Evolutionary conservation across 2,888 invertebrate genomes (phyloP), one percentile per base, ranked within the genome.

Genomic region (Cerceris ruficornis): DNA sequence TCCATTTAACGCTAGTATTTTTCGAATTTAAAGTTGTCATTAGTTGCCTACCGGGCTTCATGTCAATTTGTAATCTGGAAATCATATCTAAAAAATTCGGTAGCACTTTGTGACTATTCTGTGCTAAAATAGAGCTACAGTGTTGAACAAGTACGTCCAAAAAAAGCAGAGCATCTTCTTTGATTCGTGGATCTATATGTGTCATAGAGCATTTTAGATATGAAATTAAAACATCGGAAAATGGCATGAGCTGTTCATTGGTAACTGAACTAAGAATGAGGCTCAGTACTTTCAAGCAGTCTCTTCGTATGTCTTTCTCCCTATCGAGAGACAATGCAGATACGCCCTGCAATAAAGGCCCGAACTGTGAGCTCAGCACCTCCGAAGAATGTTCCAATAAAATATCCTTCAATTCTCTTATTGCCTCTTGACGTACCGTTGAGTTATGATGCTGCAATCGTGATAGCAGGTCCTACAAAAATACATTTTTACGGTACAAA

Each of bases 181-280:
- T 97, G 78, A 98, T 95, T 64, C 94, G 93, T 11, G 94, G 94
- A 90, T 96, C 95, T 75, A 98, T 96, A 88, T 98, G 97, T 0
- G 98, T 98, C 97, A 98, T 97, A 0, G 97, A 96, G 93, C 98
- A 98, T 67, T 96, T 94, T 60, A 98, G 92, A 91, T 97, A 97
- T 0, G 97, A 96, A 17, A 96, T 95, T 75, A 98, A 93, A 7
- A 96, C 93, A 77, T 95, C 95, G 89, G 96, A 96, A 91, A 97
- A 97, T 9, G 98, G 97, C 54, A 93, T 91, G 13, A 96, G 91
- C 84, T 95, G 95, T 9, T 94, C 91, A 8, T 88, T 89, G 7
- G 93, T 89, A 64, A 93, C 90, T 74, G 92, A 88, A 42, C 90
- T 86, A 4, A 95, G 90, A 68, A 94, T 93, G 28, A 93, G 86